Base-by-base conservation (phyloP, 1,140 invertebrate species). In the Meloidogyne chitwoodi region DNA sequence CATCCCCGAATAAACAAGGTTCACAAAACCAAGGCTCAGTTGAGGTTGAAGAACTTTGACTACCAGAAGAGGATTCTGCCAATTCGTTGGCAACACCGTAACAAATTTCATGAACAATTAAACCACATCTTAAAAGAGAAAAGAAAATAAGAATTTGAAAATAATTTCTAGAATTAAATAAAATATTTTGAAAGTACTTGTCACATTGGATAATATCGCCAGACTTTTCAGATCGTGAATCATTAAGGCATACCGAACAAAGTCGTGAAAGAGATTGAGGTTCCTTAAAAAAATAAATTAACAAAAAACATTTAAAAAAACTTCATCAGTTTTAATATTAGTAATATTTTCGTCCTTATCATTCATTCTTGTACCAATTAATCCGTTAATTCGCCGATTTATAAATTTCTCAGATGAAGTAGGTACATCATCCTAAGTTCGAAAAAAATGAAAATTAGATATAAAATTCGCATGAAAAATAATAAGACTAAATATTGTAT, bases 1-100 rank as follows among this genome's bases (percentile, higher is more conserved):
- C 84, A 4, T 77, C 31, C n/a, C 87, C 87, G 73, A 88, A 88
- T 72, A 89, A 87, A 79, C 89, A 89, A 31, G 89, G 88, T 82
- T 89, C 89, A 84, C 89, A 89, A 76, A 89, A 89, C 89, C 89
- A 82, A 3, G 80, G 80, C 62, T 82, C 80, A 19, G 79, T 84
- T 14, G 72, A 76, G 16, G 70, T 68, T 19, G 64, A 83, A n/a
- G 79, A 80, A 63, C 81, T 83, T 29, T 79, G 68, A 12, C 65
- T 64, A 24, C 22, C 26, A 14, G 41, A n/a, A 29, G 80, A 79
- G 12, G 68, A 70, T 16, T 41, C 66, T 26, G 22, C 24, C n/a
- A n/a, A 31, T 38, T 31, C 66, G 27, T 31, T 26, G 27, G 26
- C 67, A 68, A 31, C 67, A 14, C 67, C 67, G 56, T 80, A 80